Conservation (phyloP, 2,113 vertebrate species). For the Varanus komodoensis region DNA sequence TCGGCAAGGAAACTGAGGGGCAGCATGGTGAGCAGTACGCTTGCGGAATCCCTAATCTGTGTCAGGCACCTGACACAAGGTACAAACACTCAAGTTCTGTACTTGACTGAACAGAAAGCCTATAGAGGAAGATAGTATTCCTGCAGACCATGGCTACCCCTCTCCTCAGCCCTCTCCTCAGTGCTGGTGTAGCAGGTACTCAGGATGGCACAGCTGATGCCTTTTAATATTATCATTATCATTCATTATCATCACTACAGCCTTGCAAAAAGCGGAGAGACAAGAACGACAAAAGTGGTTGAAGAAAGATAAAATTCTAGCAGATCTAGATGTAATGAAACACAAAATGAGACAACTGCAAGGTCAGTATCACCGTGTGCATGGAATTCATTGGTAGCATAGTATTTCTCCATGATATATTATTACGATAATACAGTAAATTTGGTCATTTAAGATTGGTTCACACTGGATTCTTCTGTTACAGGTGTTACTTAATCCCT, state of each 20-base stretch:
- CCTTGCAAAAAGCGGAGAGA: conserved; percentile 57
- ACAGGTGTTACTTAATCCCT: too few species aligned
- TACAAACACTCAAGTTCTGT: too few species aligned
- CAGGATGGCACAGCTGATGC: too few species aligned
- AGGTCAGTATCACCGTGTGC: conserved; percentile 31
- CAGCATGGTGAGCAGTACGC: too few species aligned
- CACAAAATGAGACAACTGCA: conserved; percentile 71
- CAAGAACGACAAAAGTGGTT: conserved; percentile 57
- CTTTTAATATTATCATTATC: neutral
- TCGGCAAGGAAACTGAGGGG: too few species aligned
- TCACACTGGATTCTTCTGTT: neutral
- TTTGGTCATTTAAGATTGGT: neutral
- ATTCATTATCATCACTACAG: conserved; percentile 47
- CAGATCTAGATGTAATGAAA: conserved; percentile 66
- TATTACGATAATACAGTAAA: neutral
- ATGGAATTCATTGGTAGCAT: neutral
- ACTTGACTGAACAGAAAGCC: too few species aligned
- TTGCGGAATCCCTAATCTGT: too few species aligned
- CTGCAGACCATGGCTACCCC: too few species aligned
- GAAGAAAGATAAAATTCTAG: conserved; percentile 65
- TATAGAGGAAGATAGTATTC: too few species aligned
- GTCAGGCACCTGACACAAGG: too few species aligned
- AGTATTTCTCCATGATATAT: neutral
- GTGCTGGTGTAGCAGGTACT: too few species aligned
- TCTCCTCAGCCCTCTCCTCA: too few species aligned